These are phyloP conservation scores for Chaetogeoica ovagalla DNA, from an alignment of 2,888 invertebrate species.

Conservation along the genomic window DNA sequence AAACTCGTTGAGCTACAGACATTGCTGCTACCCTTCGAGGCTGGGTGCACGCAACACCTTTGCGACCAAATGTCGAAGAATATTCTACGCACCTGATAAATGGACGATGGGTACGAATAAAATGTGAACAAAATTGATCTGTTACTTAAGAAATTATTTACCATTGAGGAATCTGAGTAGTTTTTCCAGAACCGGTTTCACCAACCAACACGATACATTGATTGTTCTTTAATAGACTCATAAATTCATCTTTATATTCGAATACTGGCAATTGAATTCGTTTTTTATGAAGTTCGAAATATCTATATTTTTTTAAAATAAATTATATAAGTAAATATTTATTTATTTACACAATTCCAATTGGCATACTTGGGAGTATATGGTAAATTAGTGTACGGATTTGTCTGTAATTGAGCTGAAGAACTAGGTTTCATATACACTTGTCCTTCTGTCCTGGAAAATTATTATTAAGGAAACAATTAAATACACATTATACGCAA, in stretches of 20 bases:
- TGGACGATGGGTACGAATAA: background rate
- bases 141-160: constrained; percentile 54
- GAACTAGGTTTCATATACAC: constrained; percentile 48
- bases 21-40: constrained; percentile 98
- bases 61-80: constrained; percentile 68
- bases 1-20: constrained; percentile 98
- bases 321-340: background rate
- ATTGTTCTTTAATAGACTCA: constrained; percentile 87
- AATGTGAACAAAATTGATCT: background rate
- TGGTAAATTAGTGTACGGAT: constrained; percentile 79
- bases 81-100: constrained; percentile 70
- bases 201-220: constrained; percentile 96
- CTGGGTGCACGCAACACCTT: constrained; percentile 94
- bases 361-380: constrained; percentile 73
- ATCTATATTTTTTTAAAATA: constrained; percentile 60
- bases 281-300: constrained; percentile 85
- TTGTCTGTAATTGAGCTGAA: constrained; percentile 61
- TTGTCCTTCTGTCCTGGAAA: constrained; percentile 31
- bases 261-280: constrained; percentile 93
- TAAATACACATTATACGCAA: constrained; percentile 30
- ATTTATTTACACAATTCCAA: background rate
- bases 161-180: constrained; percentile 99
- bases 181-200: constrained; percentile 99
- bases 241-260: constrained; percentile 95
- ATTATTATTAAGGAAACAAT: constrained; percentile 13